Evolutionary conservation across 2,113 vertebrate genomes (phyloP).

Genomic region (Suncus etruscus): DNA sequence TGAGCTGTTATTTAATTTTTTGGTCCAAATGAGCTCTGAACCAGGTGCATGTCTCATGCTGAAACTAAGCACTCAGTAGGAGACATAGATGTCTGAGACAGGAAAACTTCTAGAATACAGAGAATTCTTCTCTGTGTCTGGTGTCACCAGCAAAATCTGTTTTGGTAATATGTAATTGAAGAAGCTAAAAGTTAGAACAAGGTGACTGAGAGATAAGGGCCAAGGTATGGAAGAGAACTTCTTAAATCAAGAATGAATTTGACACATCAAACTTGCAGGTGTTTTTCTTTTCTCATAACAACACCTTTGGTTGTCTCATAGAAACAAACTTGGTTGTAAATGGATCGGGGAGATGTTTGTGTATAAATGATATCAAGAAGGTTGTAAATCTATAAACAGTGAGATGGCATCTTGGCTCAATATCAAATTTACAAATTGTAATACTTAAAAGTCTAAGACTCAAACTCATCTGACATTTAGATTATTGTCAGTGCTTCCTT

Average conservation of each 20-base stretch:
- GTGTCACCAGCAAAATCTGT: not conserved
- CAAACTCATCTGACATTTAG: not conserved
- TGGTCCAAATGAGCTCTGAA: slow-evolving; percentile 18
- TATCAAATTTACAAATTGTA: not conserved
- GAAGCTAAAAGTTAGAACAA: not conserved
- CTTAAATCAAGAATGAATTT: not conserved
- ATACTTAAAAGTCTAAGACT: not conserved
- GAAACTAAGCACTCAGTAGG: not conserved
- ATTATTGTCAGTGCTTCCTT: not conserved
- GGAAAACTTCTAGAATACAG: not conserved
- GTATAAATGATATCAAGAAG: slow-evolving; percentile 14
- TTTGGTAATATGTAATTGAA: not conserved
- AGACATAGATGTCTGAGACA: not conserved
- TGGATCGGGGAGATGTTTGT: not conserved
- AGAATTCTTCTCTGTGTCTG: not conserved
- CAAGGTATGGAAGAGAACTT: not conserved
- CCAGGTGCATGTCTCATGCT: not conserved
- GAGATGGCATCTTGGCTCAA: not conserved
- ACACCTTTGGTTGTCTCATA: no score
- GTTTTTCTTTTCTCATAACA: not conserved
- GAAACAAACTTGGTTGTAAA: not conserved
- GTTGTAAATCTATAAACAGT: not conserved
- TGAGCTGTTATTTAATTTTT: no score
- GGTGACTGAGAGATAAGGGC: not conserved
- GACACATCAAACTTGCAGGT: not conserved